Percentiles rank a stretch among this genome's conserved stretches.
These are phyloP conservation scores for Andrena minutula DNA, from an alignment of 2,888 invertebrate genomes.

Conservation along the genomic window DNA sequence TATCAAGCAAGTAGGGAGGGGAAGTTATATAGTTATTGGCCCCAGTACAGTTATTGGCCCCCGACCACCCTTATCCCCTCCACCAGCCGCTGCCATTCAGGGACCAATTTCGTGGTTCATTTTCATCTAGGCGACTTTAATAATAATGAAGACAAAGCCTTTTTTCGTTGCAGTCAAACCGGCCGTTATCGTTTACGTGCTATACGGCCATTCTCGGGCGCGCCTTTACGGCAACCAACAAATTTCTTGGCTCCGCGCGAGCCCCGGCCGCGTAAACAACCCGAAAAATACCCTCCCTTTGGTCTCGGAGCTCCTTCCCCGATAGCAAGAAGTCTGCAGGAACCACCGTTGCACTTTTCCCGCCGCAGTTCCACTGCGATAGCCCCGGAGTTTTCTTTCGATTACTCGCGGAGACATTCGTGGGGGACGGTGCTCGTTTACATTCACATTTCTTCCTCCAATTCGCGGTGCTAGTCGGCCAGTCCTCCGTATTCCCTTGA, in stretches of 20 bases:
- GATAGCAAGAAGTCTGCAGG: not conserved
- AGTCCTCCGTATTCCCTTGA: not conserved
- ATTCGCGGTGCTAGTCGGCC: not conserved
- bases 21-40: constrained; percentile 74
- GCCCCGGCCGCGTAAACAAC: constrained; percentile 30
- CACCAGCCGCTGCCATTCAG: constrained; percentile 65
- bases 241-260: constrained; percentile 11
- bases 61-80: constrained; percentile 7
- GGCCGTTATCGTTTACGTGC: constrained; percentile 52
- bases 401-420: not conserved
- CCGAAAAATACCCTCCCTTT: constrained; percentile 25
- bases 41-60: constrained; percentile 73
- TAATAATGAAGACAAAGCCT: constrained; percentile 72
- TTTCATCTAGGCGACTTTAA: constrained; percentile 72
- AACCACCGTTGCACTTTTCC: not conserved
- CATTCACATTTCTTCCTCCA: not conserved
- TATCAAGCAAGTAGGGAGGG: constrained; percentile 65
- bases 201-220: constrained; percentile 32
- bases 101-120: constrained; percentile 75
- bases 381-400: not conserved
- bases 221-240: constrained; percentile 20
- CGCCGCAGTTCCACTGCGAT: not conserved
- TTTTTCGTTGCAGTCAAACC: constrained; percentile 45
- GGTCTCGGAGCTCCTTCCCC: not conserved
- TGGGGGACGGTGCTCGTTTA: not conserved